Evolutionary conservation across 2,888 invertebrate genomes (phyloP).

Genomic region (Dryocosmus kuriphilus): DNA sequence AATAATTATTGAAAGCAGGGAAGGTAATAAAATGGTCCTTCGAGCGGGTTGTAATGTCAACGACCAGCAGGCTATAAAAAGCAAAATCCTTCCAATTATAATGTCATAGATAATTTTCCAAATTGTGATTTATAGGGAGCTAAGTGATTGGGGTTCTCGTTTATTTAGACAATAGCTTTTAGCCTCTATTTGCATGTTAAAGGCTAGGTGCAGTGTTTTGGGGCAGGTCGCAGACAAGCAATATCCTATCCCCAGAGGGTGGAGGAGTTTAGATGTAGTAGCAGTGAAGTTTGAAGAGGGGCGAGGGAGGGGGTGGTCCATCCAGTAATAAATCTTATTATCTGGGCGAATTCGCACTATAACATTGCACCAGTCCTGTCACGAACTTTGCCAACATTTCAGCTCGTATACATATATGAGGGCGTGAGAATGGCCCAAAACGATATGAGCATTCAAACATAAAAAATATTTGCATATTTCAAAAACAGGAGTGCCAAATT

Average conservation of each 20-base stretch:
- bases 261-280: constrained; percentile 16
- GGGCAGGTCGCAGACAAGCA: constrained; percentile 1
- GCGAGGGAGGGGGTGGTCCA: not conserved
- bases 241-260: constrained; percentile 25
- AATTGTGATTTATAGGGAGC: not conserved
- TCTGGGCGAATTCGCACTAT: constrained; percentile 59
- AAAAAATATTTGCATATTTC: not conserved
- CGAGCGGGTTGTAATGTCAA: too few relatives aligned
- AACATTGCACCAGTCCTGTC: constrained; percentile 53
- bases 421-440: not conserved
- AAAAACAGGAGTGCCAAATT: not conserved
- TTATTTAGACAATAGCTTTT: not conserved
- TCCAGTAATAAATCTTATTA: constrained; percentile 66
- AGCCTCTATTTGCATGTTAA: not conserved
- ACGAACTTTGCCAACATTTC: constrained; percentile 48
- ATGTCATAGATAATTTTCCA: not conserved
- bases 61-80: too few relatives aligned
- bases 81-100: too few relatives aligned
- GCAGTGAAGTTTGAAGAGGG: constrained; percentile 20
- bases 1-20: not conserved
- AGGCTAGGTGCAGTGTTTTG: not conserved
- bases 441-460: not conserved
- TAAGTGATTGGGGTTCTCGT: not conserved
- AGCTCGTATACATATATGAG: not conserved
- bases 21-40: too few relatives aligned